Base-by-base conservation (phyloP, 1,140 invertebrate species). In the Drosophila pandora region DNA sequence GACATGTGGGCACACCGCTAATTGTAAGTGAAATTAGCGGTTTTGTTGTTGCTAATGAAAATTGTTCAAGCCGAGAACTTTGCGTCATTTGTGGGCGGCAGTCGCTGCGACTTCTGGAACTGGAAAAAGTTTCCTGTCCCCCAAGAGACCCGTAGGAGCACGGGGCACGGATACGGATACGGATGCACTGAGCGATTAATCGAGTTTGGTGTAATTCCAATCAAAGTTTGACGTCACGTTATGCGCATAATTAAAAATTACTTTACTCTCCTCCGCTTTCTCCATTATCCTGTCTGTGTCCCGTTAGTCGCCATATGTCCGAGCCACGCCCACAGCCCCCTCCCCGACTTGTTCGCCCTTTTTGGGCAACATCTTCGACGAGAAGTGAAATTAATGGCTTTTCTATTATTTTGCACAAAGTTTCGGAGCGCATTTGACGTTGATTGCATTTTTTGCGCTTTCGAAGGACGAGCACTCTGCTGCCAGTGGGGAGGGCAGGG, bases 341-440 rank as follows among this genome's bases (percentile, higher is more conserved):
- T 58, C 39, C 39, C 22, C 43, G 13, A 21, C 43, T 53, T 41
- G 65, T 67, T 67, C 23, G 62, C 41, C 59, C 41, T 30, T 43
- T 34, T 39, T 37, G 61, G 43, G 61, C 57, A 70, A 65, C 62
- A 76, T 87, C 82, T 87, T 87, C 78, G 83, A 87, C 83, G 83
- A 84, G 79, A 87, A 87, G 83, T 82, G 82, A 87, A 87, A 87
- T 87, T 87, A 87, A 87, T 87, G 82, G 82, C 83, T 87, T 87
- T 87, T 87, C 82, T 87, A 87, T 87, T 87, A 87, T 87, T 87
- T 87, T 88, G 83, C 70, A 76, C 78, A 87, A 87, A 87, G 83
- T 87, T 87, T 87, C 83, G 70, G 82, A 87, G 82, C 83, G 79
- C 82, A 87, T 87, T 87, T 87, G 82, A 87, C 82, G 82, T 87